phyloP scores from a whole-genome alignment of 2,888 invertebrate genomes.

The Sussaba pulchella region DNA sequence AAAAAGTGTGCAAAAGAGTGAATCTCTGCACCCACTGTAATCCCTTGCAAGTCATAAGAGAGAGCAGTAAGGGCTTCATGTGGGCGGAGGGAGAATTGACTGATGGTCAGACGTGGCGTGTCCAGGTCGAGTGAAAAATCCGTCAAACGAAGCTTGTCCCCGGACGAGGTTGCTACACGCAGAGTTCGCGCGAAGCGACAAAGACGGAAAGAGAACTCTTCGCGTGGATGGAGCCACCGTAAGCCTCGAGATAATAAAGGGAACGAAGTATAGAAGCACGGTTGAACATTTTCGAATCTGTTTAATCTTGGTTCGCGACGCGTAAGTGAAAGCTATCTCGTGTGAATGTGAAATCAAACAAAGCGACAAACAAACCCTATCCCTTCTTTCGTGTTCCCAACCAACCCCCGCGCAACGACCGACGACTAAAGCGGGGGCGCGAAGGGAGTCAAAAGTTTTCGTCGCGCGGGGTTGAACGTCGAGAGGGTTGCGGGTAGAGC shows the following conservation, averaged over 20 bases:
- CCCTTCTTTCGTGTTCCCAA: no score
- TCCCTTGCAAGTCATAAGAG: no score
- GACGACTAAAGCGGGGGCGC: slow-evolving; percentile 57
- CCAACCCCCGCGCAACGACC: no score
- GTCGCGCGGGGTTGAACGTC: slow-evolving; percentile 31
- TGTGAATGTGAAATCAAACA: slow-evolving; percentile 83
- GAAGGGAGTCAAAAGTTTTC: slow-evolving; percentile 77
- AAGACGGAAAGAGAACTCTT: slow-evolving; percentile 10
- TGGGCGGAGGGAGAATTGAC: neutral
- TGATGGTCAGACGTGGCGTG: neutral
- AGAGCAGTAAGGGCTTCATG: no score
- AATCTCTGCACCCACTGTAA: slow-evolving; percentile 11
- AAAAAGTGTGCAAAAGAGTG: slow-evolving; percentile 21
- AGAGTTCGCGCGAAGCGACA: neutral
- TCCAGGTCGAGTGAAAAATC: neutral
- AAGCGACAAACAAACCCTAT: slow-evolving; percentile 82
- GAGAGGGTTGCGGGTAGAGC: slow-evolving; percentile 41
- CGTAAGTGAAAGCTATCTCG: slow-evolving; percentile 84
- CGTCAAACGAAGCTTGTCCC: neutral
- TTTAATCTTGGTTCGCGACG: slow-evolving; percentile 83
- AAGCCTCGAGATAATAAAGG: slow-evolving; percentile 39
- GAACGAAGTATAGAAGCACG: slow-evolving; percentile 66
- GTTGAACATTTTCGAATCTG: slow-evolving; percentile 82
- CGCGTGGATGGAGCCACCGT: slow-evolving; percentile 12
- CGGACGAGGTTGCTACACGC: neutral